These are phyloP conservation scores for Planococcus citri DNA, from an alignment of 1,140 invertebrate genomes.

Conservation along the genomic window DNA sequence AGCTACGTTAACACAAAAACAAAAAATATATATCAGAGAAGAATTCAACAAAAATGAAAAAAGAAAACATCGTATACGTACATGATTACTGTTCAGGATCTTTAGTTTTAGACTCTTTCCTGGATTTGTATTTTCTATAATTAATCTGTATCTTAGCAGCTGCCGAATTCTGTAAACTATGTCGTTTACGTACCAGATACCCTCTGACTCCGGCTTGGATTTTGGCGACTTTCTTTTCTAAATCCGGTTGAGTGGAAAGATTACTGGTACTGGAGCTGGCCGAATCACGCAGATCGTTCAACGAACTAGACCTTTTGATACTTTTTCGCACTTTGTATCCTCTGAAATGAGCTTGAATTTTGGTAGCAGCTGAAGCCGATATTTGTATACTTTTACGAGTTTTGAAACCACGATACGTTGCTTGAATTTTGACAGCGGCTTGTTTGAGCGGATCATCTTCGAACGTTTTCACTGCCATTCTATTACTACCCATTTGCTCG, in stretches of 20 bases:
- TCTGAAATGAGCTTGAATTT: constrained; percentile 59
- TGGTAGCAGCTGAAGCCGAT: constrained; percentile 44
- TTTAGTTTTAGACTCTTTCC: not conserved
- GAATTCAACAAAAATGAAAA: not conserved
- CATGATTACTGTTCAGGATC: not conserved
- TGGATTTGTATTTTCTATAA: constrained; percentile 10
- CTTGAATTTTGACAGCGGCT: constrained; percentile 27
- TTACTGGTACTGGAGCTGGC: not conserved
- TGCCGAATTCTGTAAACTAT: not conserved
- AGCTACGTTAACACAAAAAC: not conserved
- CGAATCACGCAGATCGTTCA: constrained; percentile 1
- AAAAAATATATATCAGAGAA: too few relatives aligned
- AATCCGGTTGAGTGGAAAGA: not conserved
- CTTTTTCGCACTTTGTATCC: constrained; percentile 47
- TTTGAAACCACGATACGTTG: constrained; percentile 26
- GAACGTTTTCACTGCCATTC: not conserved
- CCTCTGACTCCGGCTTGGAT: constrained; percentile 61
- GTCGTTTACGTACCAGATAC: constrained; percentile 50
- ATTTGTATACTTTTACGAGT: constrained; percentile 27
- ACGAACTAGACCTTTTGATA: not conserved
- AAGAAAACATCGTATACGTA: not conserved
- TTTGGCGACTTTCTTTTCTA: constrained; percentile 37
- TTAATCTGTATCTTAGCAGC: constrained; percentile 10
- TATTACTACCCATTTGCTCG: not conserved
- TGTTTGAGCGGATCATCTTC: not conserved